Percentiles rank a stretch among this genome's conserved stretches.
Conservation (phyloP, 1,140 invertebrate species). For the Orussus abietinus region DNA sequence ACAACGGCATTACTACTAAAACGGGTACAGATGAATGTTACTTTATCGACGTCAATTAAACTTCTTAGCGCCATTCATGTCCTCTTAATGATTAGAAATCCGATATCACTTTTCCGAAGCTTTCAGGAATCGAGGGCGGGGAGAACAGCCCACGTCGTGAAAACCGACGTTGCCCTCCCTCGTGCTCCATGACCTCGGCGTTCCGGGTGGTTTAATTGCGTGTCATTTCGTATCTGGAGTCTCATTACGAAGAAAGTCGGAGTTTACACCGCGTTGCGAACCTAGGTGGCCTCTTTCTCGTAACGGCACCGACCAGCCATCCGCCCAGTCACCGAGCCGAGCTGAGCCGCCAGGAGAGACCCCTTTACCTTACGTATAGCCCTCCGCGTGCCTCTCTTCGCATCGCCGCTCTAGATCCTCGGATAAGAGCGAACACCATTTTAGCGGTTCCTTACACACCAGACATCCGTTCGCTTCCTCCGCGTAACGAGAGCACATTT, state of each 20-base stretch:
- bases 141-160: not conserved
- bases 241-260: slow-evolving; percentile 49
- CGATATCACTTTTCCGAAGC: not conserved
- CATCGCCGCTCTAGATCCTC: slow-evolving; percentile 49
- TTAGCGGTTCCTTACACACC: slow-evolving; percentile 57
- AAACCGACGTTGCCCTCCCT: not conserved
- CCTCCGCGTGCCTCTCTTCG: slow-evolving; percentile 26
- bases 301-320: slow-evolving; percentile 39
- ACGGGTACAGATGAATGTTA: too few species aligned
- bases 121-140: too few species aligned
- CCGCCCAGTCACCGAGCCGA: not conserved
- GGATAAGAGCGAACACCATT: slow-evolving; percentile 55
- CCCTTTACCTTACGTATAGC: slow-evolving; percentile 34
- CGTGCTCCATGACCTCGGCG: not conserved
- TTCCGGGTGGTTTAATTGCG: slow-evolving; percentile 7
- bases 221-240: slow-evolving; percentile 46
- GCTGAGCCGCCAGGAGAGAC: too few species aligned
- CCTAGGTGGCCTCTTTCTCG: slow-evolving; percentile 47
- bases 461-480: slow-evolving; percentile 50
- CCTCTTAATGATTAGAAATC: too few species aligned
- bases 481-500: slow-evolving; percentile 39
- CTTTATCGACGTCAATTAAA: too few species aligned
- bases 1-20: too few species aligned
- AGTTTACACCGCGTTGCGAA: slow-evolving; percentile 38
- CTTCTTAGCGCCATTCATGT: too few species aligned